phyloP scores from a whole-genome alignment of 1,140 invertebrate species.

The Drosophila bipectinata region DNA sequence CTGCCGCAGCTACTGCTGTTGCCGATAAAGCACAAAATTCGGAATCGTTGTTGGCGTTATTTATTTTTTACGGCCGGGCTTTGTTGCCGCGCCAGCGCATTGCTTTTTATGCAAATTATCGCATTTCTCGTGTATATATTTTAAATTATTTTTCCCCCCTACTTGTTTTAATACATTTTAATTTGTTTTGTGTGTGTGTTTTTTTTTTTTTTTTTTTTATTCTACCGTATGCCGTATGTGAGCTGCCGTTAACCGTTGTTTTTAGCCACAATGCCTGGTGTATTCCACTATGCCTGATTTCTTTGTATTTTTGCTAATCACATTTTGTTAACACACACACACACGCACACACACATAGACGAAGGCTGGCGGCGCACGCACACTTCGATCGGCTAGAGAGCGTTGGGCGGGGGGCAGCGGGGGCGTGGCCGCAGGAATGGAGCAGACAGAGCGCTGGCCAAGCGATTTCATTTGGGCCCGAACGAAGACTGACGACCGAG shows the following conservation, averaged over 20 bases:
- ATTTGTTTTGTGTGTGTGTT: slow-evolving; percentile 3
- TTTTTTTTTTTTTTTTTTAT: slow-evolving; percentile 58
- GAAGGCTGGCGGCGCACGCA: slow-evolving; percentile 28
- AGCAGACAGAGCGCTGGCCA: slow-evolving; percentile 62
- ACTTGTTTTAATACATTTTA: slow-evolving; percentile 9
- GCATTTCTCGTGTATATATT: slow-evolving; percentile 44
- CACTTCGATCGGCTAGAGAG: slow-evolving; percentile 14
- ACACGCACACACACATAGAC: slow-evolving; percentile 21
- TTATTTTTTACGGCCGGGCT: slow-evolving; percentile 50
- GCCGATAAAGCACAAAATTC: slow-evolving; percentile 73
- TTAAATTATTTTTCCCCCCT: slow-evolving; percentile 21
- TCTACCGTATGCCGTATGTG: slow-evolving; percentile 17
- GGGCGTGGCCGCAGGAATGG: slow-evolving; percentile 26
- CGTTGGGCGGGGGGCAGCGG: slow-evolving; percentile 3
- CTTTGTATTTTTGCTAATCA: slow-evolving; percentile 82
- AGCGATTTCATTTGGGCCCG: slow-evolving; percentile 75
- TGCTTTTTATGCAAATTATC: slow-evolving; percentile 52
- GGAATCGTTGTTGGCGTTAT: slow-evolving; percentile 58
- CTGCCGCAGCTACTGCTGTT: slow-evolving; percentile 17
- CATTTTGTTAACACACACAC: slow-evolving; percentile 78
- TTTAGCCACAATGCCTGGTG: slow-evolving; percentile 45
- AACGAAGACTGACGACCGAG: slow-evolving; percentile 67
- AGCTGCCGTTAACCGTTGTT: slow-evolving; percentile 46
- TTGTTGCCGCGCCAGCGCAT: slow-evolving; percentile 60
- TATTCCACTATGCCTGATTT: slow-evolving; percentile 65